Evolutionary conservation across 37 sponge, comb jelly and placozoan species (phyloP).

Genomic region (Halichondria panicea): DNA sequence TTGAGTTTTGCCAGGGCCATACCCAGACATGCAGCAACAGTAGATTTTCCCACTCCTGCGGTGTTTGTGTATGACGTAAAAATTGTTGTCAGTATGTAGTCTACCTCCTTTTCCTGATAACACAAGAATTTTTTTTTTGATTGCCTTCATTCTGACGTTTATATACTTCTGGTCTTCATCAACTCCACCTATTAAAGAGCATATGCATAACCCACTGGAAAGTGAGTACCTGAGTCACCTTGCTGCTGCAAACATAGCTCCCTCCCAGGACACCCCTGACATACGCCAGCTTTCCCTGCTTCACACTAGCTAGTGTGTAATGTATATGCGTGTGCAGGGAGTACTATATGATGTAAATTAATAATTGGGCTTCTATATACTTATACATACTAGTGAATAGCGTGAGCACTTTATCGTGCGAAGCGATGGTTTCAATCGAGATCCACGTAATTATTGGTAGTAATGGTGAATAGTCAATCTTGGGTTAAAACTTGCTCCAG

Average conservation of each 20-base stretch:
- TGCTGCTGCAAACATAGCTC: slow-evolving; percentile 45
- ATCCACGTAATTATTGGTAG: no score
- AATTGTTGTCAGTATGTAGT: no score
- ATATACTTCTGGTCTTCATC: slow-evolving; percentile 89
- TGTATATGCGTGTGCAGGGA: background rate
- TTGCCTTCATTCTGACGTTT: slow-evolving; percentile 90
- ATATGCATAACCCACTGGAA: background rate
- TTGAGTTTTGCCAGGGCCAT: slow-evolving; percentile 62
- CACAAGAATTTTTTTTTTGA: slow-evolving; percentile 70
- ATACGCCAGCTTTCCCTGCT: slow-evolving; percentile 82
- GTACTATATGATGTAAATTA: no score
- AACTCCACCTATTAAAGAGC: slow-evolving; percentile 18
- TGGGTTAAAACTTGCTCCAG: no score
- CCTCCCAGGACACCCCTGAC: slow-evolving; percentile 88
- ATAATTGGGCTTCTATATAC: no score
- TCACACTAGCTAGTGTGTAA: slow-evolving; percentile 6
- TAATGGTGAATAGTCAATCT: no score
- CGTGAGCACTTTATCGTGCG: no score
- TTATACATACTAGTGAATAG: no score
- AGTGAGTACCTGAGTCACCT: background rate
- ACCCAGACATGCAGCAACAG: slow-evolving; percentile 62
- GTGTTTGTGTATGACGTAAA: no score
- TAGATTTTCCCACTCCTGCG: slow-evolving; percentile 94
- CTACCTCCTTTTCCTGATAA: slow-evolving; percentile 92
- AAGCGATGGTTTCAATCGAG: no score